Percentiles rank a stretch among this genome's conserved stretches.
These are phyloP conservation scores for Arrhopalites spinosus DNA, from an alignment of 2,888 invertebrate genomes.

Conservation along the genomic window DNA sequence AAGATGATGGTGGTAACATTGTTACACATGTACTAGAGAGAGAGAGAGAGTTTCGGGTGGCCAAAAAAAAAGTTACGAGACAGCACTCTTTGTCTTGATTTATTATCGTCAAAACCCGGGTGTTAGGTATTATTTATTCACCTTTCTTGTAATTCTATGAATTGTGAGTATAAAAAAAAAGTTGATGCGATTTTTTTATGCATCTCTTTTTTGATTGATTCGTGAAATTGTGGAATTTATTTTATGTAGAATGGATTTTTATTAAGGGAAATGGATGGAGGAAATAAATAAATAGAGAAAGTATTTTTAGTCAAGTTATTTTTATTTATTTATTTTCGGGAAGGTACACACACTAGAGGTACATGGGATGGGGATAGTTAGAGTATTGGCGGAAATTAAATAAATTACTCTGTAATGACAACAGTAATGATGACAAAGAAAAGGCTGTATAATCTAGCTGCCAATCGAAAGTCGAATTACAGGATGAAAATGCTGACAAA, in stretches of 20 bases:
- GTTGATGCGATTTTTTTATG: neutral
- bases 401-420: too few species aligned
- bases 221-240: neutral
- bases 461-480: too few species aligned
- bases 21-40: neutral
- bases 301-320: too few species aligned
- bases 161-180: neutral
- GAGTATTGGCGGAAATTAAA: too few species aligned
- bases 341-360: too few species aligned
- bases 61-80: constrained; percentile 19
- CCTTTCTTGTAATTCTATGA: neutral
- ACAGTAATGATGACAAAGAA: too few species aligned
- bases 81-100: constrained; percentile 3
- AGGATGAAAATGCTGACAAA: too few species aligned
- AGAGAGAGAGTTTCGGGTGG: neutral
- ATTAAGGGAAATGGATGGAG: too few species aligned
- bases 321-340: too few species aligned
- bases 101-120: constrained; percentile 15
- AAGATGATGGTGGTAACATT: neutral
- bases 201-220: constrained; percentile 13
- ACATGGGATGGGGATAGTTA: too few species aligned
- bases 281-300: too few species aligned
- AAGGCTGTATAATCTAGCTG: too few species aligned
- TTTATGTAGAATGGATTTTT: neutral
- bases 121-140: constrained; percentile 10